Conservation (phyloP, 2,797 vertebrate species). For the Eulemur albifrons region DNA sequence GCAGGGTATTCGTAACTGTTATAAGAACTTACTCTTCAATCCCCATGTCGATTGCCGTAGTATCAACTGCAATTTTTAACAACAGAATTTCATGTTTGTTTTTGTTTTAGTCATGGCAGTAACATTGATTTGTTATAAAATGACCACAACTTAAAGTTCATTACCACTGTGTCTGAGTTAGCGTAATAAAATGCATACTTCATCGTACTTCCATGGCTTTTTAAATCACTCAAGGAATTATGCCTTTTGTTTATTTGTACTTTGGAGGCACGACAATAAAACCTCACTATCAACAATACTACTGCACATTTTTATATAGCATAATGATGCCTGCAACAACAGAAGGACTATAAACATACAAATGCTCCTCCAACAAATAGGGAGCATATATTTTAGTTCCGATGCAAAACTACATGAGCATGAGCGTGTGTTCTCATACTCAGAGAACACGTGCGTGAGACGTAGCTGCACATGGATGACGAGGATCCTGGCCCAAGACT, state of each 20-base stretch:
- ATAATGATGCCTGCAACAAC: neutral
- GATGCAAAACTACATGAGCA: neutral
- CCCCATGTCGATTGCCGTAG: neutral
- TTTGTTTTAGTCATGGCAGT: slow-evolving; percentile 5
- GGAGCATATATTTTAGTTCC: neutral
- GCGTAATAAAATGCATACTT: neutral
- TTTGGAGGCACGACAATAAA: slow-evolving; percentile 1
- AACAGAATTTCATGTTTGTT: slow-evolving; percentile 25
- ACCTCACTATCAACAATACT: neutral
- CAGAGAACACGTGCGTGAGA: neutral
- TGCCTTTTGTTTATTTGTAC: neutral
- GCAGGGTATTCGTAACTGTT: neutral
- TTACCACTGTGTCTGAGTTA: neutral
- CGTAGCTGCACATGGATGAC: neutral
- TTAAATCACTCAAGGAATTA: slow-evolving; percentile 18
- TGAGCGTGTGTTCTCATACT: neutral
- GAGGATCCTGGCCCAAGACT: neutral
- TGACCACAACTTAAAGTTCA: slow-evolving; percentile 41
- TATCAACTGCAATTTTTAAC: slow-evolving; percentile 1
- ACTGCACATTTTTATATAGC: neutral
- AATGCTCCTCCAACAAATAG: neutral
- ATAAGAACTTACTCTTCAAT: neutral
- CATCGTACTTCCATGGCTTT: neutral
- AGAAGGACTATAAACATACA: neutral
- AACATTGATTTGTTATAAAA: slow-evolving; percentile 54